Evolutionary conservation across 2,797 vertebrate species (phyloP), one percentile per base, ranked within the genome.

Genomic region (Poecilia wingei): DNA sequence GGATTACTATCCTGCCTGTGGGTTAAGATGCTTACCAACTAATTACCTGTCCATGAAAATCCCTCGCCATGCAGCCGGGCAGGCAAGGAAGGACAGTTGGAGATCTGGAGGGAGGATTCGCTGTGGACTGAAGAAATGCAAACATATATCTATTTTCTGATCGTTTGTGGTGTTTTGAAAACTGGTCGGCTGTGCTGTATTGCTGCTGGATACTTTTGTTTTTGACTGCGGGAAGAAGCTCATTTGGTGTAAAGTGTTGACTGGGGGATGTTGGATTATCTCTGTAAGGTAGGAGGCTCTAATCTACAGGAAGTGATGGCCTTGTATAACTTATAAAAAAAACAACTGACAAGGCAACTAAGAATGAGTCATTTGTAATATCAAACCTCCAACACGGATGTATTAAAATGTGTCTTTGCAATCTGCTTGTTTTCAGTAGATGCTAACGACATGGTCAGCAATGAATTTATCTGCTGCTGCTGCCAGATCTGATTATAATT

Each of bases 21-120:
- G 90, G 93, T 94, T 96, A 96, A 96, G 94, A 92, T 93, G 94
- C 94, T 95, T 96, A 96, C 87, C 85, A 91, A 87, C 92, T 93
- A 94, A 95, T 94, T 94, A 95, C 92, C 91, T 93, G 87, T 87
- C 79, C 89, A 91, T 81, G 89, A 87, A 94, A 93, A 94, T 94
- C 93, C 89, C 84, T 79, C 79, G 86, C 74, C 88, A 82, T 76
- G 43, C 92, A 84, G 86, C 75, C 89, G 72, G 84, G 91, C 90
- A 92, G 88, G 82, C 78, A 45, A 78, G 78, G 72, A 78, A 51
- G 36, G 86, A 85, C 74, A 71, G 69, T 45, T 61, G 79, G 74
- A 77, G 80, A 73, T 18, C 46, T 36, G 76, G 73, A 68, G 82
- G 79, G 31, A n/a, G 43, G 84, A 74, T 46, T 41, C 31, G 39